Base-by-base conservation (phyloP, 1,140 invertebrate genomes). In the Planococcus citri region DNA sequence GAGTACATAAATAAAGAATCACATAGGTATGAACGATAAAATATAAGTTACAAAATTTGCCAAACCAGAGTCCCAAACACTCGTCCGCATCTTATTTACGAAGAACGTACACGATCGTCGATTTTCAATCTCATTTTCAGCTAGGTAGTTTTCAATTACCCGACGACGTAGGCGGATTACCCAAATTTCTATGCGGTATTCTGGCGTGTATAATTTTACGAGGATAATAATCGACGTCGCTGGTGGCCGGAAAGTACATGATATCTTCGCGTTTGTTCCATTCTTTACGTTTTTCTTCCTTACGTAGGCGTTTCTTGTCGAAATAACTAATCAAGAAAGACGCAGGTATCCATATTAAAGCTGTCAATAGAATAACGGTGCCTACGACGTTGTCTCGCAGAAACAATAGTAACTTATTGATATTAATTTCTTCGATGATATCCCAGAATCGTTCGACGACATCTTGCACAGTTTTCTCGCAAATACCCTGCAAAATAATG, bases 361-460 rank as follows among this genome's bases (percentile, higher is more conserved):
- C 86, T 10, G 91, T 93, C 38, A 92, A 83, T 10, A 96, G 82
- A 64, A 96, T 88, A 21, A 95, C 90, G 1, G 92, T 90, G 57
- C 93, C 92, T 12, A 95, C 87, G 76, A 95, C 90, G 76, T 95
- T 94, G 77, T 93, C 91, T 74, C 88, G 85, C 33, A 94, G 79
- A 76, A 94, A 93, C 71, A 88, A 80, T 73, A 95, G 81, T 14
- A 95, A 90, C 78, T 91, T 93, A 75, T 94, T 95, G 38, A 95
- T 94, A 76, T 94, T 95, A 37, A 95, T 95, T 75, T 95, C 93
- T 79, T 96, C 93, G 68, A 97, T 95, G 27, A 96, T 94, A 76
- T 95, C 92, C 94, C 94, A 96, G 78, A 96, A 94, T 68, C 94
- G 83, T 78, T 95, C 92, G 4, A 96, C 92, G 12, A 96, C 91